Percentiles rank a stretch among this genome's conserved stretches.
Conservation (phyloP, 2,888 invertebrate genomes). For the Sminthurides aquaticus region DNA sequence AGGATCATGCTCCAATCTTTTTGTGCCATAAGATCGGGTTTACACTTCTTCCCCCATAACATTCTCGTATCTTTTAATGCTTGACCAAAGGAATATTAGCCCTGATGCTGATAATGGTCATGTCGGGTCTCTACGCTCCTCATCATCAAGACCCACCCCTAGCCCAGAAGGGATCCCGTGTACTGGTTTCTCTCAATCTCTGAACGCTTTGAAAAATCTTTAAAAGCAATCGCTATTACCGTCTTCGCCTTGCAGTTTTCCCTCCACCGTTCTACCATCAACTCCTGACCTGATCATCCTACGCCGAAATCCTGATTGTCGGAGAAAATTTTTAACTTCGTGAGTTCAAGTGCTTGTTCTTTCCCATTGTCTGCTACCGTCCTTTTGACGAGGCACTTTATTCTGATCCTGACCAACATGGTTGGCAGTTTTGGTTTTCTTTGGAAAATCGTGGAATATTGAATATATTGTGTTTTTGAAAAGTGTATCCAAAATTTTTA, state of each 20-base stretch:
- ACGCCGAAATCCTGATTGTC: too few species aligned
- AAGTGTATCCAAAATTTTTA: too few species aligned
- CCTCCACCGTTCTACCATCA: constrained; percentile 12
- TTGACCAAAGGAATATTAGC: background rate
- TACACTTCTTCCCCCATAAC: background rate
- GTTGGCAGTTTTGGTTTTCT: too few species aligned
- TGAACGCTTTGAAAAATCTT: constrained; percentile 23
- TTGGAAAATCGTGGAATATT: too few species aligned
- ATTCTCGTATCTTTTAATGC: background rate
- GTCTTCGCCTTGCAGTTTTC: constrained; percentile 15
- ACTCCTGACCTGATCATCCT: constrained; percentile 39
- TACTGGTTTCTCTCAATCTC: constrained; percentile 24
- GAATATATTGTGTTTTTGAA: too few species aligned
- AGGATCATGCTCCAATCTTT: too few species aligned
- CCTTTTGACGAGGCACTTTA: too few species aligned
- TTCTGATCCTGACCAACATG: too few species aligned
- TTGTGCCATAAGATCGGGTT: background rate
- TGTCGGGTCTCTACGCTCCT: background rate
- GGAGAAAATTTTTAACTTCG: background rate
- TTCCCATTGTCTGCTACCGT: too few species aligned
- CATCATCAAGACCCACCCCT: constrained; percentile 18
- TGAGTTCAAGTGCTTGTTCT: background rate
- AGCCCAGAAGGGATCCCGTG: constrained; percentile 18
- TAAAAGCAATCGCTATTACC: constrained; percentile 25
- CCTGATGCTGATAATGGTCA: background rate